phyloP scores from a whole-genome alignment of 1,140 invertebrate genomes.

The Drosophila lacertosa region DNA sequence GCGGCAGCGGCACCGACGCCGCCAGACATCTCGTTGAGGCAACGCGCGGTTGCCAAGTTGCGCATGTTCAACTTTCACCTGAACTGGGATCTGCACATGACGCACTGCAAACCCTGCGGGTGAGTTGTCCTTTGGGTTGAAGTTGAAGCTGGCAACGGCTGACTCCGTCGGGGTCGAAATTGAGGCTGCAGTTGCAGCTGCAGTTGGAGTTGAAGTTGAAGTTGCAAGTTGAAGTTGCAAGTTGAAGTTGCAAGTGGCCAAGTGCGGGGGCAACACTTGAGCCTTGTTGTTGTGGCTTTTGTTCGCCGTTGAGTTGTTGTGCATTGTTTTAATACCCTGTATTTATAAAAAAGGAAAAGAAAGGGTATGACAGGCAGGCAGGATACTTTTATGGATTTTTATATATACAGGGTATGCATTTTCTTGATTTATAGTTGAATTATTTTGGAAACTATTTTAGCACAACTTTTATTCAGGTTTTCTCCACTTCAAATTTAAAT shows the following conservation, averaged over 20 bases:
- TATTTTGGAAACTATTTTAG: no score
- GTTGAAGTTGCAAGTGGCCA: slow-evolving; percentile 64
- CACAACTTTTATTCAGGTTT: no score
- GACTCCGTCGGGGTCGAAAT: no score
- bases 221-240: slow-evolving; percentile 38
- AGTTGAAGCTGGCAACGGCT: slow-evolving; percentile 17
- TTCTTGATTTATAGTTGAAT: no score
- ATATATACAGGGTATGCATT: no score
- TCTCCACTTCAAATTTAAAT: no score
- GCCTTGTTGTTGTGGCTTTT: slow-evolving; percentile 67
- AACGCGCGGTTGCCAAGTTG: slow-evolving; percentile 83
- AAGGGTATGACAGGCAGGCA: no score
- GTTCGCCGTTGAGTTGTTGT: slow-evolving; percentile 52
- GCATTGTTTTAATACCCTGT: slow-evolving; percentile 28
- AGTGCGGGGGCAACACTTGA: slow-evolving; percentile 51
- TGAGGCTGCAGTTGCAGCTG: slow-evolving; percentile 1
- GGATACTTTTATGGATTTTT: no score
- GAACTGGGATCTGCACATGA: slow-evolving; percentile 84
- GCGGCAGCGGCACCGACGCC: slow-evolving; percentile 14
- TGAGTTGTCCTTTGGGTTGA: slow-evolving; percentile 46
- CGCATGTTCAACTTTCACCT: slow-evolving; percentile 84
- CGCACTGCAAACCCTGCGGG: slow-evolving; percentile 84
- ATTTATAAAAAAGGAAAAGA: neutral
- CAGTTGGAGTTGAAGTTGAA: slow-evolving; percentile 13
- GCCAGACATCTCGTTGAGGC: slow-evolving; percentile 80